These are phyloP conservation scores for Sminthopsis crassicaudata DNA, from an alignment of 2,113 vertebrate species.

Conservation along the genomic window DNA sequence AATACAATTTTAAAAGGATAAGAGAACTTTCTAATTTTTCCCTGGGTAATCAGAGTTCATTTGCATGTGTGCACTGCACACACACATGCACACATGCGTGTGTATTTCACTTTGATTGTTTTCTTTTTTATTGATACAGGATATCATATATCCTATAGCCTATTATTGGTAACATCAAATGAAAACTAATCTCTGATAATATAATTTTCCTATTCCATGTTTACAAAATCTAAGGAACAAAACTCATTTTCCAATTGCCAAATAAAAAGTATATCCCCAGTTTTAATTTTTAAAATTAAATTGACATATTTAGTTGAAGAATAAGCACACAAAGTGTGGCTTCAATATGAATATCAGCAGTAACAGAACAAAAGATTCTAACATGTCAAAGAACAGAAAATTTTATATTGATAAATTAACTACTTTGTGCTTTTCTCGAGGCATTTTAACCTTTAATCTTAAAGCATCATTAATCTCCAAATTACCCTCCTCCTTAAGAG, in stretches of 20 bases:
- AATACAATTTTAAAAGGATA: background rate
- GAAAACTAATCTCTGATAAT: conserved; percentile 63
- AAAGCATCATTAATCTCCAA: conserved; percentile 28
- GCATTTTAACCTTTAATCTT: conserved; percentile 13
- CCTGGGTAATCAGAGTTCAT: background rate
- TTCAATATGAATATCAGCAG: conserved; percentile 33
- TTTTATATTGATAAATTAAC: conserved; percentile 3
- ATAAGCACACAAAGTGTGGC: background rate
- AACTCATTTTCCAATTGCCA: background rate
- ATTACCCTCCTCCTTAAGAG: background rate
- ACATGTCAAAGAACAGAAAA: background rate
- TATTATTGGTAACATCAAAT: conserved; percentile 43
- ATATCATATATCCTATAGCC: conserved; percentile 4
- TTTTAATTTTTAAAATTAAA: background rate
- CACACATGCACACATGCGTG: too few relatives aligned
- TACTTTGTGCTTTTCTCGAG: background rate
- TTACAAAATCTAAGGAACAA: conserved; percentile 61
- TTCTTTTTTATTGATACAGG: conserved; percentile 13
- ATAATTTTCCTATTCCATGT: conserved; percentile 49
- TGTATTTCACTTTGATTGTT: background rate
- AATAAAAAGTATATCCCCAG: background rate
- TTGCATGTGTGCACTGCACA: background rate
- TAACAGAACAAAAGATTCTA: conserved; percentile 18
- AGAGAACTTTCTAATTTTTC: background rate
- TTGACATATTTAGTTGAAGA: background rate